Evolutionary conservation across 2,888 invertebrate species (phyloP).

Genomic region (Caenorhabditis sp.): DNA sequence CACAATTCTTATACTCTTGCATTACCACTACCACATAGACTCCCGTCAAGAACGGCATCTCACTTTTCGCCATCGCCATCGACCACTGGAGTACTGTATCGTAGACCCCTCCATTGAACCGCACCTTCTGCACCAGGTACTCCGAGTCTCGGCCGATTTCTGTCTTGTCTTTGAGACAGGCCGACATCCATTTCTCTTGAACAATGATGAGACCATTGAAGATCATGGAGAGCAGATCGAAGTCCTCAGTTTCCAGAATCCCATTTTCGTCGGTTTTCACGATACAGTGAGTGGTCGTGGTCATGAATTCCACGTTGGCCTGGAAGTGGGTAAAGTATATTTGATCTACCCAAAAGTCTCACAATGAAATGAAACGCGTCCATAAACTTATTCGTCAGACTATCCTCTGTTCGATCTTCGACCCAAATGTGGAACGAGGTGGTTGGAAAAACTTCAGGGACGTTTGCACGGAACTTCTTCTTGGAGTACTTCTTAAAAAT

Average conservation of each 20-base stretch:
- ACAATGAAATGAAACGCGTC: constrained; percentile 3
- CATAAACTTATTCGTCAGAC: neutral
- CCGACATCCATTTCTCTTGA: constrained; percentile 6
- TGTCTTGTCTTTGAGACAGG: neutral
- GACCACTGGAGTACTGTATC: constrained; percentile 4
- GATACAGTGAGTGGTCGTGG: constrained; percentile 8
- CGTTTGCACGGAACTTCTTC: constrained; percentile 1
- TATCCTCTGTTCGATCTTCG: neutral
- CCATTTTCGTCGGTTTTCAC: constrained; percentile 8
- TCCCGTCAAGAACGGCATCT: constrained; percentile 7
- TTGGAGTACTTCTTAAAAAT: neutral
- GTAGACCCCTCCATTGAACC: constrained; percentile 4
- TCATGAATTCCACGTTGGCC: neutral
- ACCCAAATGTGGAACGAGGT: constrained; percentile 3
- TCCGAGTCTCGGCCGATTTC: neutral
- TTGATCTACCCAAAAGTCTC: neutral
- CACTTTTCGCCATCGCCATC: constrained; percentile 13
- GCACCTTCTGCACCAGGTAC: neutral
- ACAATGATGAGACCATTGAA: constrained; percentile 8
- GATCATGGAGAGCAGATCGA: neutral
- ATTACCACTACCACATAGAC: constrained; percentile 1
- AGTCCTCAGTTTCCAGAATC: neutral
- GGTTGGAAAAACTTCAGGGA: neutral
- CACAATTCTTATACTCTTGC: constrained; percentile 7
- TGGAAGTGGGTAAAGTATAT: neutral